Evolutionary conservation across 2,797 vertebrate genomes (phyloP).

Genomic region (Mormyrus proboscirostris): DNA sequence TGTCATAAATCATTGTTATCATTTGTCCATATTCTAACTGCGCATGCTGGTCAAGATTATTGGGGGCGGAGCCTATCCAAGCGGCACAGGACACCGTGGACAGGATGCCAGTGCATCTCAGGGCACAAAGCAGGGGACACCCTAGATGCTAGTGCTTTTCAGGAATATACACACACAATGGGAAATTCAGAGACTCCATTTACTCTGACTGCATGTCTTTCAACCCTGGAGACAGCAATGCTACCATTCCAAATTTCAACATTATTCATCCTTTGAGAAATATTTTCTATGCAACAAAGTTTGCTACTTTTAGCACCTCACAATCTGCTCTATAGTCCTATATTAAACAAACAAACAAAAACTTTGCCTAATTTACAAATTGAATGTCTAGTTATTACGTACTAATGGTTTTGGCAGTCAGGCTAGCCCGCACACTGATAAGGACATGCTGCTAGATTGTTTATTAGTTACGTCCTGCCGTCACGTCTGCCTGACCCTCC

Average conservation of each 20-base stretch:
- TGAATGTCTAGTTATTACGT: neutral
- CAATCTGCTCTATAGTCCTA: neutral
- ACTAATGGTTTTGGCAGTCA: constrained; percentile 21
- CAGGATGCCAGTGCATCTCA: neutral
- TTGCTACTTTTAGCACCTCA: neutral
- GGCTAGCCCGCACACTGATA: constrained; percentile 26
- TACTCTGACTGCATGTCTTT: neutral
- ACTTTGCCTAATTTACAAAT: neutral
- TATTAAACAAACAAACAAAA: neutral
- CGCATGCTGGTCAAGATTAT: neutral
- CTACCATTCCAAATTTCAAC: neutral
- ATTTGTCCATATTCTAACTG: neutral
- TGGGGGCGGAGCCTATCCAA: neutral
- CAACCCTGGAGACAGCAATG: neutral
- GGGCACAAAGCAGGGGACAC: neutral
- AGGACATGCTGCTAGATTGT: constrained; percentile 28
- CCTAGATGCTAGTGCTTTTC: neutral
- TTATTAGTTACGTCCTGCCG: neutral
- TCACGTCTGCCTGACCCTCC: neutral
- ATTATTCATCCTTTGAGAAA: neutral
- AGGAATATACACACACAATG: neutral
- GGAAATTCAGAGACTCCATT: neutral
- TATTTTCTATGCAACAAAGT: neutral
- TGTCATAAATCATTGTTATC: neutral
- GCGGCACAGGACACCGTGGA: neutral